Evolutionary conservation across 2,888 invertebrate genomes (phyloP).

Genomic region (Cheilosia vernalis): DNA sequence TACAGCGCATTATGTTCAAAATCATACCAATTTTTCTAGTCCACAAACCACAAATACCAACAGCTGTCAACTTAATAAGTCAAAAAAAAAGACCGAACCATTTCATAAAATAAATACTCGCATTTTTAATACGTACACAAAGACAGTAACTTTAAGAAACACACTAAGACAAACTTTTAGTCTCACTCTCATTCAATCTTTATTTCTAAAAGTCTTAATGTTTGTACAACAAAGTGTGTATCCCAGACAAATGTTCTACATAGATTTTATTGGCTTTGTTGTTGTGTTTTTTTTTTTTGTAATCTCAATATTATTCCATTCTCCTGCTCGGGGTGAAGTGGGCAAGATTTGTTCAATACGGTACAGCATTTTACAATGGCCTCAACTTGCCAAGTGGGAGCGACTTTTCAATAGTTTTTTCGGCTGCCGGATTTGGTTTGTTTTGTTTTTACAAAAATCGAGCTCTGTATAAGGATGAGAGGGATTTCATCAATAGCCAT

Average conservation of each 20-base stretch:
- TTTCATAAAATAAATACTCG: constrained; percentile 34
- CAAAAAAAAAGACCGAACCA: too few relatives aligned
- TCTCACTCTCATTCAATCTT: background rate
- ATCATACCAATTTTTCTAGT: too few relatives aligned
- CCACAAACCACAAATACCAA: too few relatives aligned
- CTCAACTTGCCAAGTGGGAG: background rate
- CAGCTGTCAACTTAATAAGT: too few relatives aligned
- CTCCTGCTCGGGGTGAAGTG: constrained; percentile 25
- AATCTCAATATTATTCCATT: constrained; percentile 14
- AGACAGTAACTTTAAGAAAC: background rate
- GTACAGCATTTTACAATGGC: constrained; percentile 20
- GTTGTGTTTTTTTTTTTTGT: background rate
- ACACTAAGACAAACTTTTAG: constrained; percentile 20
- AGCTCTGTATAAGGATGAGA: constrained; percentile 34
- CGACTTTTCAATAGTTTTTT: constrained; percentile 46
- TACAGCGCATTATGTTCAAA: too few relatives aligned
- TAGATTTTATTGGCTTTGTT: constrained; percentile 25
- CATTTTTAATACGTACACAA: constrained; percentile 15
- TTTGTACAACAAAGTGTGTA: constrained; percentile 12
- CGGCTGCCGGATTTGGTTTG: constrained; percentile 39
- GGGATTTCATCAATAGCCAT: constrained; percentile 61
- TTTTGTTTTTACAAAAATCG: constrained; percentile 34
- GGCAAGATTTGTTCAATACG: constrained; percentile 18
- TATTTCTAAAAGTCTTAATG: constrained; percentile 30
- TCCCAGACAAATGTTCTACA: constrained; percentile 12